These are phyloP conservation scores for Melieria omissa DNA, from an alignment of 2,888 invertebrate genomes.

Conservation along the genomic window DNA sequence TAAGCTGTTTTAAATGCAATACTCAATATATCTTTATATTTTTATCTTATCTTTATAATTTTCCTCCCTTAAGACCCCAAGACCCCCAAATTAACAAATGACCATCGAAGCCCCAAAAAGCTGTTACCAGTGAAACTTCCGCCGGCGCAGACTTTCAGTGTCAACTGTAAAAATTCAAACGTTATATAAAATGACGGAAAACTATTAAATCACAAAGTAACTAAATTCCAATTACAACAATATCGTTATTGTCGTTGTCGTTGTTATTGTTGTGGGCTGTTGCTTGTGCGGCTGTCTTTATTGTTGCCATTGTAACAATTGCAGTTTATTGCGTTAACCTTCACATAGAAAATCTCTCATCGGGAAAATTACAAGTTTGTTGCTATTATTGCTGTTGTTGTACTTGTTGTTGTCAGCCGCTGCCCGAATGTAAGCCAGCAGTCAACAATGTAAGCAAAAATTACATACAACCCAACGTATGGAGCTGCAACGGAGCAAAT, in stretches of 20 bases:
- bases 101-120: too few species aligned
- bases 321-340: slow-evolving; percentile 55
- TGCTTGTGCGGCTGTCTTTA: neutral
- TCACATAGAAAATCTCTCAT: slow-evolving; percentile 65
- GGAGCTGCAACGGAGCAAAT: too few species aligned
- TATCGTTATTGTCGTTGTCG: slow-evolving; percentile 21
- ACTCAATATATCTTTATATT: too few species aligned
- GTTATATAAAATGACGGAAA: slow-evolving; percentile 20
- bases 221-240: slow-evolving; percentile 14
- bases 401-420: too few species aligned
- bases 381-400: neutral
- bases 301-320: slow-evolving; percentile 30
- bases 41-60: too few species aligned
- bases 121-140: too few species aligned
- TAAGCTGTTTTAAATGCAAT: too few species aligned
- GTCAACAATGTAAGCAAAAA: slow-evolving; percentile 10
- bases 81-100: too few species aligned
- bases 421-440: too few species aligned
- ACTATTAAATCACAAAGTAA: slow-evolving; percentile 14
- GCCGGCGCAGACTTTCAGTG: too few species aligned
- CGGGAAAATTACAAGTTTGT: slow-evolving; percentile 57
- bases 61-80: too few species aligned
- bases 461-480: neutral
- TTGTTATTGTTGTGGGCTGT: neutral
- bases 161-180: too few species aligned